A percentile compares a stretch with the other conserved stretches of the same genome.
Evolutionary conservation across 1,140 invertebrate species (phyloP).

Genomic region (Mya arenaria): DNA sequence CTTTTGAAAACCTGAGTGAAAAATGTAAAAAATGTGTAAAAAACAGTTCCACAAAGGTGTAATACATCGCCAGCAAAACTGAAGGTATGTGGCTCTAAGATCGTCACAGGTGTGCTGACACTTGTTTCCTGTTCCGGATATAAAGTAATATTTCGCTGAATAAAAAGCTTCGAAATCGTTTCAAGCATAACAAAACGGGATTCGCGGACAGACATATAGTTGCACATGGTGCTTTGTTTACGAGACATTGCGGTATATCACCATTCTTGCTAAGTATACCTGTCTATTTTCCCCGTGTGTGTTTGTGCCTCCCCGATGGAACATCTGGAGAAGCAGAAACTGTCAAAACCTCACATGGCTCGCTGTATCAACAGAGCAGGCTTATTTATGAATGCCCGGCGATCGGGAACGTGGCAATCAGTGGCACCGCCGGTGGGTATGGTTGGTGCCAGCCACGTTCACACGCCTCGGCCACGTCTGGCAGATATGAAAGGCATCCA

Average conservation of each 20-base stretch:
- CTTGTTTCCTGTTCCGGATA: neutral
- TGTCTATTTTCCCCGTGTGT: neutral
- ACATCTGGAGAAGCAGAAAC: conserved; percentile 33
- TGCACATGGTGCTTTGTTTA: conserved; percentile 21
- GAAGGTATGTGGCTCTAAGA: too few relatives aligned
- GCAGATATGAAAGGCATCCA: too few relatives aligned
- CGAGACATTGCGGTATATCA: neutral
- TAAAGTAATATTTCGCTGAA: neutral
- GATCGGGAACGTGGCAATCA: neutral
- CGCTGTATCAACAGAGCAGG: conserved; percentile 6
- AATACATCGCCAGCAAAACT: conserved; percentile 5
- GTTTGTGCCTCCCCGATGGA: neutral
- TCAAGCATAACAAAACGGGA: too few relatives aligned
- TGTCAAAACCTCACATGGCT: conserved; percentile 4
- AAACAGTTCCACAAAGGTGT: neutral
- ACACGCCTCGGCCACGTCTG: too few relatives aligned
- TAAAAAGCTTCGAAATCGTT: neutral
- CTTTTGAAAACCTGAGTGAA: too few relatives aligned
- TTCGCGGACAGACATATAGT: conserved; percentile 3
- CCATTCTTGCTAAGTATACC: conserved; percentile 5
- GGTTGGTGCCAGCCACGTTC: neutral
- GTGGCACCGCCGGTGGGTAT: neutral
- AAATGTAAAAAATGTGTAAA: neutral
- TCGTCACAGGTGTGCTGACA: neutral
- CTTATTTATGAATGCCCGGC: conserved; percentile 17